Base-by-base conservation (phyloP, 92 coral and sea anemone species). In the Parazoanthus darwini region DNA sequence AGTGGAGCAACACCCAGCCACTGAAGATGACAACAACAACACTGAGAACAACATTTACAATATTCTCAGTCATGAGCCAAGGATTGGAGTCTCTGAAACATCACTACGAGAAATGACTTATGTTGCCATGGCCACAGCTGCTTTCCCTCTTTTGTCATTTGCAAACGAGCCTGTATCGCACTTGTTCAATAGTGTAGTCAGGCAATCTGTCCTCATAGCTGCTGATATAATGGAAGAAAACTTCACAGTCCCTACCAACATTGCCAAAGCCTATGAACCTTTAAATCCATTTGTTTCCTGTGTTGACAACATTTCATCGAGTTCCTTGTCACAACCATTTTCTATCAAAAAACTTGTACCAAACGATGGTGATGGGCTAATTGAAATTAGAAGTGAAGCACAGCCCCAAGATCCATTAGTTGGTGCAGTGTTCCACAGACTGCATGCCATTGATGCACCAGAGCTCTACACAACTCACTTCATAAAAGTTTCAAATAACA, bases 331-430 rank as follows among this genome's bases (percentile, higher is more conserved):
- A 26, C 74, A 46, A n/a, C 58, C 86, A 67, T 20, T 88, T 25
- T n/a, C 81, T 13, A 15, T 88, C 39, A 82, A 36, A 80, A 25
- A 85, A 38, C 81, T 42, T 37, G 54, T 88, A 22, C 73, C 74
- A 33, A 82, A 88, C 29, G 86, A 88, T 88, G 86, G 90, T 67
- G 90, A 79, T 65, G 90, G 90, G 4, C 77, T 88, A 23, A 79
- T 88, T 18, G 86, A 80, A 66, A 23, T 9, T 88, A 25, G 36
- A 48, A 33, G 8, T 35, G 74, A 70, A 48, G 42, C 42, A 39
- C 42, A 39, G 42, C 66, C 68, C n/a, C 86, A 81, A 70, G 85
- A 81, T 29, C 82, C 82, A 79, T 39, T 79, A 11, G 48, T 51
- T 46, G 82, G 82, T 16, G 63, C 86, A 59, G 67, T 88, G 42